These are phyloP conservation scores for Vireo altiloquus DNA, from an alignment of 2,113 vertebrate genomes.

Conservation along the genomic window DNA sequence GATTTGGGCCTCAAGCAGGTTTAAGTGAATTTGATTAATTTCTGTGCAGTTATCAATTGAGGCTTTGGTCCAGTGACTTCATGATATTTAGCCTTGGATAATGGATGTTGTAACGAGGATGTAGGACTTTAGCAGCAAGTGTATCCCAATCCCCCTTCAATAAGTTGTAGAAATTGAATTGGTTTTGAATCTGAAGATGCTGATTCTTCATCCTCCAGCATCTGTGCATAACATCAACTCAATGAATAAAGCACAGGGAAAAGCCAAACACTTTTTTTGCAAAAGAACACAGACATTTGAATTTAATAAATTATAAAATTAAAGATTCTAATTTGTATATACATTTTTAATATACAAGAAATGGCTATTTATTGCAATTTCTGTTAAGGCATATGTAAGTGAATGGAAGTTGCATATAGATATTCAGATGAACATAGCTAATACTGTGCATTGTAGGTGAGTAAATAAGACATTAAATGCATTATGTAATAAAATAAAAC, in stretches of 20 bases:
- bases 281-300: constrained; percentile 82
- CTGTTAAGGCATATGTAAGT: constrained; percentile 68
- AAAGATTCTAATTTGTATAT: constrained; percentile 85
- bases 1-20: background rate
- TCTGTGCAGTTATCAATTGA: background rate
- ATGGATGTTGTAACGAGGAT: background rate
- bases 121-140: background rate
- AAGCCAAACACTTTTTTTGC: constrained; percentile 72
- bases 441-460: constrained; percentile 67
- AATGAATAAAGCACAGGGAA: constrained; percentile 38
- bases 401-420: constrained; percentile 62
- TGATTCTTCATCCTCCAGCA: background rate
- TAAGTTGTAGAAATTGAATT: background rate
- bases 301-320: constrained; percentile 97
- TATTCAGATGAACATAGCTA: constrained; percentile 68
- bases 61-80: background rate
- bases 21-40: background rate
- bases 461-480: constrained; percentile 69
- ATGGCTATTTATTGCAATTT: constrained; percentile 69
- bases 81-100: background rate
- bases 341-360: constrained; percentile 84
- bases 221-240: background rate
- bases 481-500: constrained; percentile 61
- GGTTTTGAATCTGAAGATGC: background rate
- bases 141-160: background rate